Evolutionary conservation across 2,888 invertebrate species (phyloP), one percentile per base, ranked within the genome.

Genomic region (Euplagia quadripunctaria): DNA sequence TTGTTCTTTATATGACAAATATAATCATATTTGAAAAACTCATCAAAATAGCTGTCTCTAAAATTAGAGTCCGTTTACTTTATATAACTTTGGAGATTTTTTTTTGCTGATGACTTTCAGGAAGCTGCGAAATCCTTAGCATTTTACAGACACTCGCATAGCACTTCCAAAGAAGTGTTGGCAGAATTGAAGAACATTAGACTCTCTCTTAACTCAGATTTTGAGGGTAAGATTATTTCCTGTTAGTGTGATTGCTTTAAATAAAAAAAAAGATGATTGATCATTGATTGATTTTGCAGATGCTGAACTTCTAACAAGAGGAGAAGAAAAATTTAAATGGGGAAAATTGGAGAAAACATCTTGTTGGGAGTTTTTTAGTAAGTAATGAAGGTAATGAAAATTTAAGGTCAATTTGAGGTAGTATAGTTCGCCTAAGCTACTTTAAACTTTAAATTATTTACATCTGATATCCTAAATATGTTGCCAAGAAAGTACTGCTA

Each of bases 351-450:
- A 68, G 58, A 68, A 58, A 43, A 58, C 20, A 41, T 68, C 68
- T 58, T 68, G 68, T 43, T 68, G 68, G 68, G 20, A 68, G 43
- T 14, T 58, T 43, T 68, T 68, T 42, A 68, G 68, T 68, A 58
- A 68, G 68, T 68, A 20, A 16, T 43, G 20, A 46, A 31, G 31
- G 31, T 31, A 31, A 31, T 31, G 31, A 31, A 31, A 31, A 31
- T 31, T 31, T 31, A 31, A 31, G 31, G 43, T 58, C 14, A 9
- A n/a, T 52, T 55, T 0, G 14, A 16, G 52, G 31, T 31, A 31
- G 52, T 51, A 1, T 63, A n/a, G 31, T 20, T 61, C 0, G 7
- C 42, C 17, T 42, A 42, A 31, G 31, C 2, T 31, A 31, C 31
- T 31, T 31, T 31, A 31, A 31, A 31, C 31, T 31, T 31, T 31